A percentile compares a stretch with the other conserved stretches of the same genome.
Conservation (phyloP, 2,113 vertebrate genomes). For the Notothenia coriiceps region DNA sequence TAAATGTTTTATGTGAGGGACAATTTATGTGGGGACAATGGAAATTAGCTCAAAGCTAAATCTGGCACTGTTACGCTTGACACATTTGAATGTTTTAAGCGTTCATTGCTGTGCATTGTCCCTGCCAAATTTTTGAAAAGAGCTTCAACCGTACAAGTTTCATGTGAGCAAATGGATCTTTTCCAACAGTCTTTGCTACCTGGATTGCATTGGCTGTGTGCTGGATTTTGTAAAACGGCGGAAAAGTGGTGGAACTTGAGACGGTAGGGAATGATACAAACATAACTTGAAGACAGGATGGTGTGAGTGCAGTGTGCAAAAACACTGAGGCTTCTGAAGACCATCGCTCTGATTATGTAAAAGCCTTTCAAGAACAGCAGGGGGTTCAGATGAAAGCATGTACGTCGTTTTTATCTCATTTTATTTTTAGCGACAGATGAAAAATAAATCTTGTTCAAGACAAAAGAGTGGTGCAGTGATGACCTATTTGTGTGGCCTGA, state of each 20-base stretch:
- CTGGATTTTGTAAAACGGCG: not conserved
- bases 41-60: no score
- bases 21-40: no score
- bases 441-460: constrained; percentile 13
- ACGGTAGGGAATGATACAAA: constrained; percentile 3
- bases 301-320: not conserved
- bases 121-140: not conserved
- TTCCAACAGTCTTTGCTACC: constrained; percentile 8
- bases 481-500: no score
- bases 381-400: constrained; percentile 3
- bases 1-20: no score
- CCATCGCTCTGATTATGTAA: constrained; percentile 8
- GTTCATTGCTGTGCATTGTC: no score
- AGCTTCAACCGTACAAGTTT: not conserved
- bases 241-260: not conserved
- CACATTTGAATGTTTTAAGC: no score
- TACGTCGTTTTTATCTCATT: constrained; percentile 6
- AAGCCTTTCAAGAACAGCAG: constrained; percentile 17
- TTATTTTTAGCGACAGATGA: not conserved
- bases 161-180: constrained; percentile 42
- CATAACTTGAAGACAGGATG: constrained; percentile 4
- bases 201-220: not conserved
- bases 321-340: constrained; percentile 9
- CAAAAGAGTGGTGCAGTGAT: no score
- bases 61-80: no score